Evolutionary conservation across 2,113 vertebrate genomes (phyloP).

Genomic region (Passer domesticus): DNA sequence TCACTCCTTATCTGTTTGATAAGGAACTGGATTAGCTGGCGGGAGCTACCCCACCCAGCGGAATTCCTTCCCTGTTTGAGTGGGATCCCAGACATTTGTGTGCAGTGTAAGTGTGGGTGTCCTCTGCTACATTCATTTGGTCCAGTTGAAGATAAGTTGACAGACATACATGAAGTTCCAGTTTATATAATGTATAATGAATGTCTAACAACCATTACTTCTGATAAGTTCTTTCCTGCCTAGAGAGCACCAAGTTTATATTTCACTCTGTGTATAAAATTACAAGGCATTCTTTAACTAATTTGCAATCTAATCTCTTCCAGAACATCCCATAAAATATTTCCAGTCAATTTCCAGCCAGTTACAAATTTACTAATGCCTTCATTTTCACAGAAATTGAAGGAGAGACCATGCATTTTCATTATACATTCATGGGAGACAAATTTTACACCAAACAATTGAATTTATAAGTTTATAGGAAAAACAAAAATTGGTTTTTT

Average conservation of each 20-base stretch:
- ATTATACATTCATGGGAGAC: neutral
- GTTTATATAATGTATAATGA: neutral
- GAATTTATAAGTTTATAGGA: neutral
- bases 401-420: neutral
- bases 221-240: neutral
- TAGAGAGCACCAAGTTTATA: neutral
- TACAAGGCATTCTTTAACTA: neutral
- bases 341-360: neutral
- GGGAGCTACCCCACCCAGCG: fast-evolving
- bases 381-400: neutral
- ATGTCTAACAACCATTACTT: neutral
- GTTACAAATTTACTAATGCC: neutral
- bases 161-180: neutral
- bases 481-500: neutral
- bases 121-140: neutral
- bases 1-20: neutral
- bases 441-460: neutral
- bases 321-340: neutral
- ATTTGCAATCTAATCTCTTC: neutral
- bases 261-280: neutral
- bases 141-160: neutral
- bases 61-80: neutral
- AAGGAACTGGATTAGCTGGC: neutral
- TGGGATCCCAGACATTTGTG: neutral
- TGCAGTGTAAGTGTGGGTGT: neutral